phyloP scores from a whole-genome alignment of 2,797 vertebrate genomes.

The Coilia nasus region DNA sequence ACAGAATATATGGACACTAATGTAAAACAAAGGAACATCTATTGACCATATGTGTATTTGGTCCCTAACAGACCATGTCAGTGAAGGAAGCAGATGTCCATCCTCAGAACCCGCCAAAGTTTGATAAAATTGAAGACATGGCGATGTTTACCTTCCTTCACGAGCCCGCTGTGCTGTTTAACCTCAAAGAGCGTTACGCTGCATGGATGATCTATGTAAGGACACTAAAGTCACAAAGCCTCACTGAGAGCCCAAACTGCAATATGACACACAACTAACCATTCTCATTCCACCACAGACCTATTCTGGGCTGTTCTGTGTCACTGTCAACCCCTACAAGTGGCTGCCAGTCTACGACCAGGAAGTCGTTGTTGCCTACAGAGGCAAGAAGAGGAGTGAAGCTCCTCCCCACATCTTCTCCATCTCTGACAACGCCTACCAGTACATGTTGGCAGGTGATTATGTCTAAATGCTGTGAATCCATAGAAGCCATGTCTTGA shows the following conservation, averaged over 20 bases:
- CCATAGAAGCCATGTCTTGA: not conserved
- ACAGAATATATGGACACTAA: not conserved
- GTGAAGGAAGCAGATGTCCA: slow-evolving; percentile 82
- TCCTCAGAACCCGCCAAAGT: slow-evolving; percentile 88
- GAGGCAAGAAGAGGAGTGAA: slow-evolving; percentile 88
- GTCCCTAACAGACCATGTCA: slow-evolving; percentile 72
- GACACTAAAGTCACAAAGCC: not conserved
- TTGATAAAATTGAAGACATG: slow-evolving; percentile 94
- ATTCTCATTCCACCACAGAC: slow-evolving; percentile 66
- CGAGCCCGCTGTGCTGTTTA: slow-evolving; percentile 83
- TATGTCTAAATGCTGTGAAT: not conserved
- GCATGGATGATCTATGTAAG: slow-evolving; percentile 87
- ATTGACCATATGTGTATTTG: not conserved
- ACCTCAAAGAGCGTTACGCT: slow-evolving; percentile 85
- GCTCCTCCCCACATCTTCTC: slow-evolving; percentile 61
- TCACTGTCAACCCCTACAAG: slow-evolving; percentile 88
- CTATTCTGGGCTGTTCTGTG: slow-evolving; percentile 86
- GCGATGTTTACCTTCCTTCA: slow-evolving; percentile 88
- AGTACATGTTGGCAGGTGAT: slow-evolving; percentile 78
- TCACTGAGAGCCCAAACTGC: not conserved
- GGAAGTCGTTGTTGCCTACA: slow-evolving; percentile 82
- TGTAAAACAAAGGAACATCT: not conserved
- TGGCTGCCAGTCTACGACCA: slow-evolving; percentile 84
- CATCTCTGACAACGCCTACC: slow-evolving; percentile 87
- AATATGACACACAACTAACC: not conserved